Percentiles rank a stretch among this genome's conserved stretches.
Evolutionary conservation across 1,140 invertebrate genomes (phyloP).

Genomic region (Cydia pomonella): DNA sequence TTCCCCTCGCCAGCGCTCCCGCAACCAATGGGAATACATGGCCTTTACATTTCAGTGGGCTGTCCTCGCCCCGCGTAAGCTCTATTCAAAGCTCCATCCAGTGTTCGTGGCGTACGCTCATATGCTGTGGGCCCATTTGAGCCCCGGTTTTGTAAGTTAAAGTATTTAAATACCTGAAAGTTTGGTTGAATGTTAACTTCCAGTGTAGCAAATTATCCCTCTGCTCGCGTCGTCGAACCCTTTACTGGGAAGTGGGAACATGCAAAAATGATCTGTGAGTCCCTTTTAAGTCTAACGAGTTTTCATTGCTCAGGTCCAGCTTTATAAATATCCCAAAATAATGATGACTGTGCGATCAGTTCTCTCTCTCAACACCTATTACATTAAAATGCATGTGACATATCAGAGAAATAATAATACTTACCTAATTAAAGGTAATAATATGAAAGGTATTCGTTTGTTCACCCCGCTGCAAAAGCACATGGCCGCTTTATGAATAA

Average conservation of each 20-base stretch:
- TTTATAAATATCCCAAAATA: background rate
- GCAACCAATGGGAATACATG: background rate
- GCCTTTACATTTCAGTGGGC: constrained; percentile 1
- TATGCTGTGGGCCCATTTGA: background rate
- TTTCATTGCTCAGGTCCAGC: background rate
- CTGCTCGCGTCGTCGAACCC: background rate
- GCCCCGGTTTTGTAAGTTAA: background rate
- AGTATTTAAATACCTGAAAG: background rate
- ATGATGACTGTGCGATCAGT: background rate
- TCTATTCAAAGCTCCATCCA: constrained; percentile 1
- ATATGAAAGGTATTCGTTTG: no score
- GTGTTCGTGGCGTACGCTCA: constrained; percentile 7
- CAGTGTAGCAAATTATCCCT: background rate
- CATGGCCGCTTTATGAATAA: no score
- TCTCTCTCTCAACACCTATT: no score
- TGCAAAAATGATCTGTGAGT: background rate
- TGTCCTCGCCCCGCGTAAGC: constrained; percentile 2
- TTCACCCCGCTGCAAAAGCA: no score
- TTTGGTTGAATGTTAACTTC: background rate
- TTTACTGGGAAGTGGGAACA: background rate
- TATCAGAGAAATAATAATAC: no score
- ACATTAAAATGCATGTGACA: no score
- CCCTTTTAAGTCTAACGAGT: background rate
- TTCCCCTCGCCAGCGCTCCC: background rate
- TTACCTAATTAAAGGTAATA: no score